A percentile compares a stretch with the other conserved stretches of the same genome.
phyloP scores from a whole-genome alignment of 2,113 vertebrate genomes.

The Osmerus mordax region DNA sequence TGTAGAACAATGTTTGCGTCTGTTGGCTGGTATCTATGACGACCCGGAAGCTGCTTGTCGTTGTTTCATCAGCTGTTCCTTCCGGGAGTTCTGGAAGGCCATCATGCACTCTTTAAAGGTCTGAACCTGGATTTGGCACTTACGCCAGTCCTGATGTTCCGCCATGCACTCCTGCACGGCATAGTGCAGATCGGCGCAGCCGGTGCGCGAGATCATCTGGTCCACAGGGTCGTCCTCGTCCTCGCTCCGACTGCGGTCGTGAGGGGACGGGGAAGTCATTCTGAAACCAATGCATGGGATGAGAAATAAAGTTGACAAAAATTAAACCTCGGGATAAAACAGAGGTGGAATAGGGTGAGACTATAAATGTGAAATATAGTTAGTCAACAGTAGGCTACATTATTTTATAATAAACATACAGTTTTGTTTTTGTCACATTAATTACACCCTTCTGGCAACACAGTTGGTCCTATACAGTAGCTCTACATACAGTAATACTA shows the following conservation, averaged over 20 bases:
- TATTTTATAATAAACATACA: no score
- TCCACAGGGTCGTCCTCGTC: conserved; percentile 85
- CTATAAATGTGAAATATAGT: not conserved
- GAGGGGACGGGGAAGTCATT: conserved; percentile 76
- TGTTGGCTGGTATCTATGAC: no score
- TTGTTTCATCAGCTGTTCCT: conserved; percentile 60
- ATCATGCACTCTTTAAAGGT: conserved; percentile 87
- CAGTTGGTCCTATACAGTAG: no score
- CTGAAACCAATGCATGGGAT: not conserved
- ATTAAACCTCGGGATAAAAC: not conserved
- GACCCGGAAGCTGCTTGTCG: conserved; percentile 18
- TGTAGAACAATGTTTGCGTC: not conserved
- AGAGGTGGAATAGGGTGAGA: not conserved
- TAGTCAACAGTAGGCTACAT: no score
- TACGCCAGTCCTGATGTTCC: conserved; percentile 86
- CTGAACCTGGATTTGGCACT: conserved; percentile 79
- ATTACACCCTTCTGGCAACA: no score
- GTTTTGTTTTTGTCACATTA: no score
- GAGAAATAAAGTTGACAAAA: not conserved
- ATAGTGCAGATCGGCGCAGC: conserved; percentile 81
- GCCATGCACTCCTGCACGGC: conserved; percentile 92
- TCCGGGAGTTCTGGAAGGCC: conserved; percentile 63
- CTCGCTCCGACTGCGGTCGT: conserved; percentile 67
- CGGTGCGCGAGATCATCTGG: conserved; percentile 77
- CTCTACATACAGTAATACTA: no score